A percentile compares a stretch with the other conserved stretches of the same genome.
Evolutionary conservation across 2,888 invertebrate species (phyloP).

Genomic region (Standfussiana lucernea): DNA sequence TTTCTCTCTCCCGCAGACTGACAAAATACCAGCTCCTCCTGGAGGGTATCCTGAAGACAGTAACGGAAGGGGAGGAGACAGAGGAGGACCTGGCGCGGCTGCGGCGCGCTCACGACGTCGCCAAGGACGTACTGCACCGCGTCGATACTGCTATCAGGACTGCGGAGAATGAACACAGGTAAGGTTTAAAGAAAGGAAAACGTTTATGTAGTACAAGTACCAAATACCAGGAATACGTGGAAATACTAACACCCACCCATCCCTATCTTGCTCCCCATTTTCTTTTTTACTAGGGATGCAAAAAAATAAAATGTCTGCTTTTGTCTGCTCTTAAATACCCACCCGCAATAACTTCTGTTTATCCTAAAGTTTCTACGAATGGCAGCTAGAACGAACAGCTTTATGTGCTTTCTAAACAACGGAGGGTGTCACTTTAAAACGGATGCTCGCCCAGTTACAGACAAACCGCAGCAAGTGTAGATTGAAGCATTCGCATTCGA

Average conservation of each 20-base stretch:
- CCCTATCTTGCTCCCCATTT: too few species aligned
- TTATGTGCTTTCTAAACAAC: not conserved
- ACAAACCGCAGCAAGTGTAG: not conserved
- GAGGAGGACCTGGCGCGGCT: conserved; percentile 77
- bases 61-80: conserved; percentile 74
- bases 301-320: too few species aligned
- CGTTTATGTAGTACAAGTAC: not conserved
- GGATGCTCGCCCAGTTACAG: not conserved
- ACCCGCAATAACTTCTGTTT: too few species aligned
- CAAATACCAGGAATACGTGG: not conserved
- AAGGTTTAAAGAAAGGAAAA: not conserved
- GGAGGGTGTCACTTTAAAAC: not conserved
- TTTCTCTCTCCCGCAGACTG: conserved; percentile 72
- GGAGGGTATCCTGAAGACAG: conserved; percentile 85
- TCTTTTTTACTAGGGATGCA: too few species aligned
- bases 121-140: conserved; percentile 85
- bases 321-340: too few species aligned
- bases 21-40: conserved; percentile 88
- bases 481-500: not conserved
- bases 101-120: conserved; percentile 79
- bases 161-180: conserved; percentile 88
- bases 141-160: conserved; percentile 87
- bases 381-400: not conserved
- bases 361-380: not conserved
- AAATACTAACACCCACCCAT: not conserved